Evolutionary conservation across 1,140 invertebrate genomes (phyloP), one percentile per base, ranked within the genome.

Genomic region (Conus betulinus): DNA sequence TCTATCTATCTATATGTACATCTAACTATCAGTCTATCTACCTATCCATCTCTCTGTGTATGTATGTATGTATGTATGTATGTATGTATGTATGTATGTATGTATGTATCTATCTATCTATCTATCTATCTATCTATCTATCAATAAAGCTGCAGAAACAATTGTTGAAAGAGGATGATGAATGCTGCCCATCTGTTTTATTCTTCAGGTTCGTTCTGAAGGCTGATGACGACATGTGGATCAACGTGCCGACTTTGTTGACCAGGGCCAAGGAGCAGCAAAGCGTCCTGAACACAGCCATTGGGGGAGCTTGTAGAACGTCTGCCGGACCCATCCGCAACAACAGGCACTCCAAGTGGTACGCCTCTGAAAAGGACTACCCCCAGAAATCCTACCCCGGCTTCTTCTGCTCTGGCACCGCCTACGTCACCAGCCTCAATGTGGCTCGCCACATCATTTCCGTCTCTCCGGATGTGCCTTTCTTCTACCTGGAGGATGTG

Each of bases 201-300:
- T 39, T 39, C 3, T 39, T 39, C 39, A 89, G 71, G 89, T 95
- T 92, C 89, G 76, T 96, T 25, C 90, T 96, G 85, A 96, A 96
- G 90, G 94, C 94, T 55, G 96, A 96, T 87, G 96, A 96, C 86
- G 96, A 96, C 90, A 95, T 96, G 92, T 96, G 94, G 39, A 91
- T 96, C 7, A 95, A 96, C 91, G 82, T 90, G 55, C 87, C 90
- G 15, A 27, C 52, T 13, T 39, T 93, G 39, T 17, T 90, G 83
- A 63, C 85, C 76, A 27, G 85, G 51, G 25, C 92, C 0, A 84
- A 78, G 8, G 76, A 81, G 20, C 74, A 88, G n/a, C 67, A 84
- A 17, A 52, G 76, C 17, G 23, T 39, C 3, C 82, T 90, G 60
- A 67, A 90, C 60, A 85, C 63, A 15, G 83, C 88, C 23, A 81